Evolutionary conservation across 2,797 vertebrate genomes (phyloP).

Genomic region (Spondyliosoma cantharus): DNA sequence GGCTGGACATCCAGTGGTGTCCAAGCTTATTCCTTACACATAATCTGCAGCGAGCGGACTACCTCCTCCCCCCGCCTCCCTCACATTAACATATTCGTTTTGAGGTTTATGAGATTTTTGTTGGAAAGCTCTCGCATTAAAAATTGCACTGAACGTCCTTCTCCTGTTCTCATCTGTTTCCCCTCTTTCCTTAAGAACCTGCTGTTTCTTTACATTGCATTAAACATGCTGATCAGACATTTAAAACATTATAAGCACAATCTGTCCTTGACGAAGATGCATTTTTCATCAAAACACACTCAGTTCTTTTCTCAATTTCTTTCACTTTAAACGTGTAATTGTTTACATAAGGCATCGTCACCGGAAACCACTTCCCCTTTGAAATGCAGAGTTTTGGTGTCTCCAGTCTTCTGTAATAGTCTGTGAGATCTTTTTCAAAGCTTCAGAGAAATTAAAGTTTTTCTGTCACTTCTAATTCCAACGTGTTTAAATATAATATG

Average conservation of each 20-base stretch:
- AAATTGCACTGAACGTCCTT: conserved; percentile 20
- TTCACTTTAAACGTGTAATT: background rate
- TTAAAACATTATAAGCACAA: background rate
- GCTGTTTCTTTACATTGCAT: background rate
- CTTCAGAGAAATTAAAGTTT: conserved; percentile 26
- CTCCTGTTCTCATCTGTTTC: background rate
- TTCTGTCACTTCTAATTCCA: conserved; percentile 4
- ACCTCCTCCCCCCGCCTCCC: conserved; percentile 10
- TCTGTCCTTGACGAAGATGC: background rate
- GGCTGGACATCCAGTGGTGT: conserved; percentile 16
- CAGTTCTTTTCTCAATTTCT: conserved; percentile 3
- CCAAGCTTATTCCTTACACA: conserved; percentile 32
- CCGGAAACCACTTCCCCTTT: conserved; percentile 15
- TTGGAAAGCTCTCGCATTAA: conserved; percentile 22
- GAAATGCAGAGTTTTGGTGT: conserved; percentile 16
- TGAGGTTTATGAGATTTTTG: conserved; percentile 31
- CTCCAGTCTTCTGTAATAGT: conserved; percentile 20
- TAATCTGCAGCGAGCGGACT: conserved; percentile 45
- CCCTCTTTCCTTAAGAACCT: background rate
- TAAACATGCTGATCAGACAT: background rate
- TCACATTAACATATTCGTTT: conserved; percentile 35
- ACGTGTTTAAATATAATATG: conserved; percentile 3
- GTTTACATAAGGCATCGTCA: conserved; percentile 23
- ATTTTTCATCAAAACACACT: conserved; percentile 11
- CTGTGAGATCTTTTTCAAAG: conserved; percentile 10